Evolutionary conservation across 2,113 vertebrate genomes (phyloP).

Genomic region (Osmerus eperlanus): DNA sequence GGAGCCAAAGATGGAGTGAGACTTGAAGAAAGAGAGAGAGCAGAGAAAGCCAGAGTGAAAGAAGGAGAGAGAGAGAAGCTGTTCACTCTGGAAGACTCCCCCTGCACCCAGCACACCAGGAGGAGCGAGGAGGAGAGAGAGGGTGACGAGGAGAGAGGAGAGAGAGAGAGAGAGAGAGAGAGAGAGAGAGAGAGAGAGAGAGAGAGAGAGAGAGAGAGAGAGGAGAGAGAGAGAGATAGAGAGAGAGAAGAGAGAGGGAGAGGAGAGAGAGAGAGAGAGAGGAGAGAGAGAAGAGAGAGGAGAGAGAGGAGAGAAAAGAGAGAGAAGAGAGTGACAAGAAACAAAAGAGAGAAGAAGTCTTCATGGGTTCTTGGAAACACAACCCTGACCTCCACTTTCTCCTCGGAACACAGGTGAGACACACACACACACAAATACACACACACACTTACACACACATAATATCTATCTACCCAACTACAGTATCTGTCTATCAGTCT

Average conservation of each 20-base stretch:
- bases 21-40: neutral
- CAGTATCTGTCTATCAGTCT: neutral
- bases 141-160: neutral
- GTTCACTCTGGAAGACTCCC: neutral
- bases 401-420: neutral
- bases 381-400: neutral
- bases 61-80: neutral
- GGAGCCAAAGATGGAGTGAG: neutral
- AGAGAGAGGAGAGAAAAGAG: neutral
- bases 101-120: neutral
- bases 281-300: neutral
- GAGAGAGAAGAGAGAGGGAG: slow-evolving; percentile 9
- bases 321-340: neutral
- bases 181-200: neutral
- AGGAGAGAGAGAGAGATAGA: neutral
- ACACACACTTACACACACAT: too few species aligned
- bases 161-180: slow-evolving; percentile 9
- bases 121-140: neutral
- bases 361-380: neutral
- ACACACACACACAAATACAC: too few species aligned
- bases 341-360: slow-evolving; percentile 4
- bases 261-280: slow-evolving; percentile 11
- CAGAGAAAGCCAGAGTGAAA: neutral
- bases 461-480: neutral
- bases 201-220: neutral